A percentile compares a stretch with the other conserved stretches of the same genome.
These are phyloP conservation scores for Chironomus tentans DNA, from an alignment of 2,888 invertebrate genomes.

Conservation along the genomic window DNA sequence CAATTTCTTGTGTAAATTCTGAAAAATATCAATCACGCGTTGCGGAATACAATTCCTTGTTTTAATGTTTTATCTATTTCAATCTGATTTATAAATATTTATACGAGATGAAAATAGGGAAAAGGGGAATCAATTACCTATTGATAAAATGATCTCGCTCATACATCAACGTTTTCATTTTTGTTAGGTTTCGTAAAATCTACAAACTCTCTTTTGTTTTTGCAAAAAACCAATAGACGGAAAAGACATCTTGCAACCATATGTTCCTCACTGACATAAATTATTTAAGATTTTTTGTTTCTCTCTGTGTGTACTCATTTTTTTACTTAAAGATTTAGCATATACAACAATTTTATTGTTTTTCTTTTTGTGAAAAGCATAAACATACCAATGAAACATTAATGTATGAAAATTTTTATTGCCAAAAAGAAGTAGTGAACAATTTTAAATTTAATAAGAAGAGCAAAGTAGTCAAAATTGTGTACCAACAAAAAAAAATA, in stretches of 20 bases:
- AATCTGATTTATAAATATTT: constrained; percentile 4
- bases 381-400: background rate
- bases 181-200: background rate
- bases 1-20: background rate
- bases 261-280: background rate
- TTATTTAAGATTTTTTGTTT: background rate
- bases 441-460: no score
- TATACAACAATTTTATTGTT: background rate
- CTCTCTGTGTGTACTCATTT: background rate
- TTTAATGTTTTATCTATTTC: background rate
- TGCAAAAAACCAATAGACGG: background rate
- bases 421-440: background rate
- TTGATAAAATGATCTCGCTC: background rate
- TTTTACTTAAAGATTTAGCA: no score
- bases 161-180: background rate
- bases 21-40: background rate
- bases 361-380: background rate
- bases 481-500: background rate
- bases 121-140: background rate
- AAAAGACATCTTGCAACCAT: constrained; percentile 20
- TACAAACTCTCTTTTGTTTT: background rate
- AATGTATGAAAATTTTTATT: background rate
- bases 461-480: background rate
- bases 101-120: background rate
- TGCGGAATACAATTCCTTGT: background rate